Evolutionary conservation across 2,888 invertebrate genomes (phyloP).

Genomic region (Platycheirus albimanus): DNA sequence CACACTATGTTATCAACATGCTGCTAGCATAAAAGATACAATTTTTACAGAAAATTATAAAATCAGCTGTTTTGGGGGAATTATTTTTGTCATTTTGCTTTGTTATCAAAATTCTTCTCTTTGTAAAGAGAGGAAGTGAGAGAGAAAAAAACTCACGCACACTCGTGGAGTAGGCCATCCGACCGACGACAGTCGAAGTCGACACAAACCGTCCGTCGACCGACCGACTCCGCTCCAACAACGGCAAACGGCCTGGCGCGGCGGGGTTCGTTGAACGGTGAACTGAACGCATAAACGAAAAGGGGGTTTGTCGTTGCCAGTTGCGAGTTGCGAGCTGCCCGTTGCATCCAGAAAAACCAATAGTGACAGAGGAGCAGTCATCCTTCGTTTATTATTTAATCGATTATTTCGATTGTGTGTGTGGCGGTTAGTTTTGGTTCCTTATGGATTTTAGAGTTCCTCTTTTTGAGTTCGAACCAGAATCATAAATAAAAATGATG

Average conservation of each 20-base stretch:
- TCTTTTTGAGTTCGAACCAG: conserved; percentile 1
- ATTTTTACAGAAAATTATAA: conserved; percentile 25
- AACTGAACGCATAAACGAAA: conserved; percentile 22
- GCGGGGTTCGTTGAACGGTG: conserved; percentile 62
- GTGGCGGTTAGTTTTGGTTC: conserved; percentile 15
- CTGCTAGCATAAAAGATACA: conserved; percentile 66
- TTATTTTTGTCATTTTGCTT: conserved; percentile 65
- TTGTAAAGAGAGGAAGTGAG: conserved; percentile 44
- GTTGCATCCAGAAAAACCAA: conserved; percentile 39
- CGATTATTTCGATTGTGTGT: conserved; percentile 35
- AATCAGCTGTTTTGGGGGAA: conserved; percentile 76
- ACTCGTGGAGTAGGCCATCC: conserved; percentile 35
- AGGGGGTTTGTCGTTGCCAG: conserved; percentile 11
- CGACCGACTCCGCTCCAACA: no score
- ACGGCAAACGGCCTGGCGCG: no score
- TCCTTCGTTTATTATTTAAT: conserved; percentile 58
- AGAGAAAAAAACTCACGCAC: conserved; percentile 10
- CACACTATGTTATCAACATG: conserved; percentile 69
- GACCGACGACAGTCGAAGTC: no score
- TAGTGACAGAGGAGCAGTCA: conserved; percentile 24
- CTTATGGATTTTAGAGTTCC: conserved; percentile 11
- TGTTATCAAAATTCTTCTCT: conserved; percentile 70
- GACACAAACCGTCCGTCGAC: no score
- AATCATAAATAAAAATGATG: conserved; percentile 45
- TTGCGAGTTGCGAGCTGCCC: background rate